A percentile compares a stretch with the other conserved stretches of the same genome.
Evolutionary conservation across 2,113 vertebrate genomes (phyloP).

Genomic region (Patagioenas fasciata): DNA sequence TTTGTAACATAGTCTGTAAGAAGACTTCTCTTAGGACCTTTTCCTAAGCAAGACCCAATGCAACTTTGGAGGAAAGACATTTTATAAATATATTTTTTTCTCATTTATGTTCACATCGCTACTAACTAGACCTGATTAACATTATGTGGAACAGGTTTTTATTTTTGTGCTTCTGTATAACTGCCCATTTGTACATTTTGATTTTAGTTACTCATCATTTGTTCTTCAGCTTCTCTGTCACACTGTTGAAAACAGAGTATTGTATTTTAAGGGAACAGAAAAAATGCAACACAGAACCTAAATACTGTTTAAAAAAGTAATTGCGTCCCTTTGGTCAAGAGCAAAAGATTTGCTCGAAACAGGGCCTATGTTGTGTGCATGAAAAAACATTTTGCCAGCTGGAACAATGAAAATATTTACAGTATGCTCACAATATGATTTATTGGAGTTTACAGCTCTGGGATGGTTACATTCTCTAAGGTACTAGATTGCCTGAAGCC

Average conservation of each 20-base stretch:
- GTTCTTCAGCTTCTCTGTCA: not conserved
- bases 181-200: not conserved
- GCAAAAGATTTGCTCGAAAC: not conserved
- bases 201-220: not conserved
- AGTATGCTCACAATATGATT: conserved; percentile 54
- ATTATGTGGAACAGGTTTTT: not conserved
- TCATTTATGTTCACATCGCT: not conserved
- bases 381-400: conserved; percentile 52
- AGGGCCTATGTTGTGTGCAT: not conserved
- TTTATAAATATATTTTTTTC: not conserved
- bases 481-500: conserved; percentile 53
- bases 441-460: conserved; percentile 62
- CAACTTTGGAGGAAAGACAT: not conserved
- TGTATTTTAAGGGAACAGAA: not conserved
- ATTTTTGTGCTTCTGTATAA: not conserved
- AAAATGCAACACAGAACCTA: not conserved
- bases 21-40: not conserved
- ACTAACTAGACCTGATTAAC: not conserved
- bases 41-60: not conserved
- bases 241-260: not conserved
- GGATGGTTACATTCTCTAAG: conserved; percentile 41
- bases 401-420: conserved; percentile 59
- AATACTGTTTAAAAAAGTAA: not conserved
- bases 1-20: not conserved
- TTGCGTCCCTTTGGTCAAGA: not conserved